phyloP scores from a whole-genome alignment of 1,140 invertebrate genomes.

The Brachionus plicatilis region DNA sequence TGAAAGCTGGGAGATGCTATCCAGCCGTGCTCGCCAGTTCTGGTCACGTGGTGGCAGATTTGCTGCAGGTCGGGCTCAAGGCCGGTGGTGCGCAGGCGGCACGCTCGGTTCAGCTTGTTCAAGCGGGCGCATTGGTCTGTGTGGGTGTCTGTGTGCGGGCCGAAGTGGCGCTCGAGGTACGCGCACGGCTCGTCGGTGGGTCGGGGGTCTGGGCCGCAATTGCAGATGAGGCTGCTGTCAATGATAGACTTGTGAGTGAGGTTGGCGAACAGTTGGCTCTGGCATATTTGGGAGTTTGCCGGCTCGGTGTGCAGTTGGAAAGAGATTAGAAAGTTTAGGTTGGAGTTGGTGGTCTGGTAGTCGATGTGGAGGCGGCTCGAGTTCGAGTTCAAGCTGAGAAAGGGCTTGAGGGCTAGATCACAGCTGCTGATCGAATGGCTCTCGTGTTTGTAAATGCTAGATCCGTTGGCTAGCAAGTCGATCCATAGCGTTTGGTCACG shows the following conservation, averaged over 20 bases:
- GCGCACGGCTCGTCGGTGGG: neutral
- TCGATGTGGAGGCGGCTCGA: neutral
- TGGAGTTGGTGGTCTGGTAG: neutral
- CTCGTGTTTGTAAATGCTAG: neutral
- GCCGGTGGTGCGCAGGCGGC: neutral
- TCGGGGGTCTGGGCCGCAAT: too few species aligned
- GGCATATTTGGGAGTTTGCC: neutral
- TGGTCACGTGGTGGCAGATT: neutral
- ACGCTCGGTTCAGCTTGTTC: neutral
- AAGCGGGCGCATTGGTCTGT: neutral
- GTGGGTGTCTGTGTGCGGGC: neutral
- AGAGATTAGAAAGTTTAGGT: neutral
- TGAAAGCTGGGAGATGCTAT: conserved; percentile 33
- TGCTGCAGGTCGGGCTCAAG: neutral
- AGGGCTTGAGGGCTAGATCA: neutral
- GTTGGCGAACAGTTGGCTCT: neutral
- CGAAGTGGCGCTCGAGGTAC: neutral
- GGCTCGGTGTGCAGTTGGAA: neutral
- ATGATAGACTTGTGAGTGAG: neutral
- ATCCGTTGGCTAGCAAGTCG: neutral
- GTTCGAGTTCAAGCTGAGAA: neutral
- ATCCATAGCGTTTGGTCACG: neutral
- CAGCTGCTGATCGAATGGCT: neutral
- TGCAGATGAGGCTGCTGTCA: neutral
- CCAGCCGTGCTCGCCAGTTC: neutral